These are phyloP conservation scores for Cepaea nemoralis DNA, from an alignment of 1,140 invertebrate species.

Conservation along the genomic window DNA sequence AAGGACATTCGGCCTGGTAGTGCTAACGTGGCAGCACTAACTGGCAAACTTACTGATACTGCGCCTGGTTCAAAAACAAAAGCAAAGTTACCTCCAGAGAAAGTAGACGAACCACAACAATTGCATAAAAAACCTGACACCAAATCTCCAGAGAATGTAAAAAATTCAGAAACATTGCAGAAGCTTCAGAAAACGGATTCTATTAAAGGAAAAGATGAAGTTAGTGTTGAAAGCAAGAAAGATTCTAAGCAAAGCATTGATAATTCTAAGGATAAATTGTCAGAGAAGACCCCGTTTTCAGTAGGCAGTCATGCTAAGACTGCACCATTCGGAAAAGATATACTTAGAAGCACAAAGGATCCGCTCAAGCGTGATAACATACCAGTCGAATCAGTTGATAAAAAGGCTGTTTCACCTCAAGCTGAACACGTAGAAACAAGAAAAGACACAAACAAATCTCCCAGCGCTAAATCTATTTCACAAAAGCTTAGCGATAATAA, in stretches of 20 bases:
- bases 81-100: neutral
- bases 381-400: neutral
- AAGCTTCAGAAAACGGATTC: neutral
- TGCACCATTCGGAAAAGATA: conserved; percentile 25
- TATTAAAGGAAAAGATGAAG: neutral
- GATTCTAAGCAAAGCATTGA: neutral
- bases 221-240: neutral
- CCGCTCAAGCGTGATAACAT: neutral
- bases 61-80: neutral
- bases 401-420: neutral
- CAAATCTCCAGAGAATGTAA: neutral
- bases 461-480: neutral
- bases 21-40: neutral
- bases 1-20: neutral
- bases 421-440: neutral
- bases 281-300: neutral
- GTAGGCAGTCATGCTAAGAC: neutral
- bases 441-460: neutral
- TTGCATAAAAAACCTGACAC: neutral
- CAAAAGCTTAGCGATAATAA: neutral
- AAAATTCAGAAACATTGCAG: neutral
- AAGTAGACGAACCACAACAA: neutral
- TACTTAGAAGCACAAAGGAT: conserved; percentile 23
- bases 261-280: neutral
- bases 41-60: neutral